Base-by-base conservation (phyloP, 2,888 invertebrate genomes). In the Morpho helenor region DNA sequence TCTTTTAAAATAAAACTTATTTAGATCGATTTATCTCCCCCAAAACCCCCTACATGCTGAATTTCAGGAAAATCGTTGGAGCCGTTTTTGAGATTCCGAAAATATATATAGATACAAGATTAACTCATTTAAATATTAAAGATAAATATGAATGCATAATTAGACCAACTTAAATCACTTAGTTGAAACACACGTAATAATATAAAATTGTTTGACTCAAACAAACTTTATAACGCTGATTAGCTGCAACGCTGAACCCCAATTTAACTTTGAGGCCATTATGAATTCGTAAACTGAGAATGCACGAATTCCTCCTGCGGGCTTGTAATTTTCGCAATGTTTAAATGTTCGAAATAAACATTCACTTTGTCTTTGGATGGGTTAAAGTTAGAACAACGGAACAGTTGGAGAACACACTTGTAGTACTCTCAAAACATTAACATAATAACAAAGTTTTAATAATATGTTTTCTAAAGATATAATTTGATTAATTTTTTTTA, bases 211-310 rank as follows among this genome's bases (percentile, higher is more conserved):
- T 7, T 7, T 52, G 39, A 16, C 52, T 49, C 42, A 23, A 52
- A 44, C 49, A 8, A 49, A 45, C 66, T 84, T 82, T 81, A 31
- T 82, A 84, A 83, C 75, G 76, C 70, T 84, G 84, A 86, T 85
- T 82, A 84, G 82, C 76, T 79, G 76, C 77, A 77, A 77, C 81
- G 79, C 65, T 66, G 71, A 74, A 78, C 77, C 71, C 77, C 79
- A 84, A 82, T 86, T 84, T 78, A 84, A 83, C 81, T 84, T 80
- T 76, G 79, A 79, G 81, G 80, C 80, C 76, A 82, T 80, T 80
- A 82, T 75, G 75, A 82, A 81, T 81, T 76, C 73, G 72, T 75
- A 72, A 72, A 75, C 76, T 74, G 74, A 76, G 75, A 75, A 78
- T 76, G 76, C 76, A 76, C 73, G 74, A 72, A 75, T 46, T 48